A percentile compares a stretch with the other conserved stretches of the same genome.
phyloP scores from a whole-genome alignment of 2,797 vertebrate genomes.

The Coregonus sp. region DNA sequence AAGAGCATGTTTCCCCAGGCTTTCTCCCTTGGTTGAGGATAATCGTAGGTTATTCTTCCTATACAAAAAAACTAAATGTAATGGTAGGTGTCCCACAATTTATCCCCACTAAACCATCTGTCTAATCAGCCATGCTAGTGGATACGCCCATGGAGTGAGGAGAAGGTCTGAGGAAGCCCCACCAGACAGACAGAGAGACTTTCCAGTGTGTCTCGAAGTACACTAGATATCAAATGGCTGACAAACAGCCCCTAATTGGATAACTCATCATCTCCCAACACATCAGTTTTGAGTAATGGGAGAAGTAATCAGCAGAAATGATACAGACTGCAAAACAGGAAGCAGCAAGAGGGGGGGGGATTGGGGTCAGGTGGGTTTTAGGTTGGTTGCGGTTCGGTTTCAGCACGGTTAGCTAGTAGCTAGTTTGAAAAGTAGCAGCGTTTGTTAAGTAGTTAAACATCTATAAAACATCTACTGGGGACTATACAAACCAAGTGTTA shows the following conservation, averaged over 20 bases:
- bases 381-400: background rate
- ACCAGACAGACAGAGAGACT: background rate
- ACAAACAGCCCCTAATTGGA: constrained; percentile 75
- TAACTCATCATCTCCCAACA: constrained; percentile 72
- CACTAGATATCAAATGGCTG: constrained; percentile 71
- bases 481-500: background rate
- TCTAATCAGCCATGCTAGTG: background rate
- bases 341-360: constrained; percentile 24
- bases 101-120: background rate
- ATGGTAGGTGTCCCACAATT: too few species aligned
- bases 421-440: background rate
- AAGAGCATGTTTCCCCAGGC: background rate
- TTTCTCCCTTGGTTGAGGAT: background rate
- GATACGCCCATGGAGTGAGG: background rate
- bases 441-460: background rate
- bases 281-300: constrained; percentile 77
- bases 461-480: too few species aligned
- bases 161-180: background rate
- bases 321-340: constrained; percentile 57
- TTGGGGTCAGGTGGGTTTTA: too few species aligned
- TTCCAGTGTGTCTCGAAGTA: constrained; percentile 42
- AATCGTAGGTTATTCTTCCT: background rate
- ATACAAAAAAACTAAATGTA: too few species aligned
- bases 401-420: background rate
- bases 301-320: constrained; percentile 76